Evolutionary conservation across 1,140 invertebrate genomes (phyloP), one percentile per base, ranked within the genome.

Genomic region (Wiebesia pumilae): DNA sequence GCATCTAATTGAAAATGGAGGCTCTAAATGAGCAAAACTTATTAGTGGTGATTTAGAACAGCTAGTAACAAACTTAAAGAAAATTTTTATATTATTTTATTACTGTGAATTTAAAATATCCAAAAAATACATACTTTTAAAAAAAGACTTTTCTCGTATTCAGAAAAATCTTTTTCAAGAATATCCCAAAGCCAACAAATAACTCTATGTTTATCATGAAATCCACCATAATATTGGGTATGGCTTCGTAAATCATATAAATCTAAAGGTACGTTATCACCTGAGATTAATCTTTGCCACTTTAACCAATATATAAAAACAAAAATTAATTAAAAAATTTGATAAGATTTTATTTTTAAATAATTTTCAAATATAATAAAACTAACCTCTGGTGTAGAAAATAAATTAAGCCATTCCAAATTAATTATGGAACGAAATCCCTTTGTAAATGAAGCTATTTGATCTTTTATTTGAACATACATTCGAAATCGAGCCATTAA

Each of bases 151-250:
- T 97, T 95, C 93, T 99, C 99, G 80, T 98, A 95, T 92, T 97
- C 96, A 19, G 95, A 96, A 93, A 99, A 99, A 94, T 99, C 99
- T 90, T 98, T 97, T 90, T 99, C 97, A 43, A 99, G 94, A 88
- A 99, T 98, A 93, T 99, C 98, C 99, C 99, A 99, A 24, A 99
- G 94, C 99, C 99, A 99, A 90, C 97, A 97, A 27, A 99, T 97
- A 65, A 99, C 98, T 88, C 98, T 95, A 94, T 99, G 99, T 87
- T 98, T 99, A 94, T 99, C 98, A 93, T 99, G 99, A 94, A 99
- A 99, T 12, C 99, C 99, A 62, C 99, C 99, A 94, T 99, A 99
- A 94, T 99, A 99, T 94, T 99, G 98, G 4, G 98, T 99, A 93
- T 99, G 97, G 89, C 96, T 96, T 81, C 98, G 95, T 73, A 99